Evolutionary conservation across 1,140 invertebrate species (phyloP).

Genomic region (Rhopalosiphum maidis): DNA sequence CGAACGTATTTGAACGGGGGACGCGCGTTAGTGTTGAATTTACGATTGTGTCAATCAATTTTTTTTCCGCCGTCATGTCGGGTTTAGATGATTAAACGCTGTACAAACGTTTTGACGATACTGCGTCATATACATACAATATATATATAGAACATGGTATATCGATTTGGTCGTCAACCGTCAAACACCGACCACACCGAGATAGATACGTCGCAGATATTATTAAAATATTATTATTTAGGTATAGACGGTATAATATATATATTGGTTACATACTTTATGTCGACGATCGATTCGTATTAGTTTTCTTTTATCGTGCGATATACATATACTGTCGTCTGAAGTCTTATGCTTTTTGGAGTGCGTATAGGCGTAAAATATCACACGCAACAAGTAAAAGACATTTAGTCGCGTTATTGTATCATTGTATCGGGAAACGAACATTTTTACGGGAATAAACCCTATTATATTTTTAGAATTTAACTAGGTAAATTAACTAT

Average conservation of each 20-base stretch:
- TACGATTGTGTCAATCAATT: background rate
- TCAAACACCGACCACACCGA: background rate
- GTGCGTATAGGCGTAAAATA: too few species aligned
- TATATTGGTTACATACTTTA: too few species aligned
- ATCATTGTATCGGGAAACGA: too few species aligned
- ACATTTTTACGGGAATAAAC: too few species aligned
- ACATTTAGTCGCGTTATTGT: too few species aligned
- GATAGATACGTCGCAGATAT: background rate
- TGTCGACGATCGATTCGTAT: too few species aligned
- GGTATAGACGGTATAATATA: background rate
- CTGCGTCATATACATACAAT: background rate
- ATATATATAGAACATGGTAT: background rate
- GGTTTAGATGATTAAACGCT: background rate
- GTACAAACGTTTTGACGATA: background rate
- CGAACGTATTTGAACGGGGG: background rate
- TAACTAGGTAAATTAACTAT: too few species aligned
- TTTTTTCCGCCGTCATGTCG: background rate
- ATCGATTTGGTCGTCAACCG: background rate
- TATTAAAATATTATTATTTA: background rate
- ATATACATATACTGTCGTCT: too few species aligned
- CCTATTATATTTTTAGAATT: too few species aligned
- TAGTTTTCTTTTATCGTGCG: too few species aligned
- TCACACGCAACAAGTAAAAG: too few species aligned
- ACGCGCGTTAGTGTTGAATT: background rate
- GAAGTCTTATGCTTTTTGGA: too few species aligned